Conservation (phyloP, 2,113 vertebrate species). For the Phoxinus phoxinus region DNA sequence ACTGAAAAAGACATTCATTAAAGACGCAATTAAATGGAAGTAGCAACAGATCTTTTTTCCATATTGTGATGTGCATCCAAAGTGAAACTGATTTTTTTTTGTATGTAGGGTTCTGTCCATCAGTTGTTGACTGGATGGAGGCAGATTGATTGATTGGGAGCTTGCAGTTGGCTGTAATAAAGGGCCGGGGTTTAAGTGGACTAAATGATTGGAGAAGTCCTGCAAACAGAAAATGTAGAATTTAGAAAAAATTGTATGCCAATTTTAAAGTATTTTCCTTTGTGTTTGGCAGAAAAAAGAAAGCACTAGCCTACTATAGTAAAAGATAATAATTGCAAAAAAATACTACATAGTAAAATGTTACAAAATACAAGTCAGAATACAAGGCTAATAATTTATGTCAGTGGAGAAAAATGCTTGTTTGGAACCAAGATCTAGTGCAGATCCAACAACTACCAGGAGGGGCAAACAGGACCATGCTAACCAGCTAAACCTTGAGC, state of each 20-base stretch:
- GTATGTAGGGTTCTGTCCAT: too few relatives aligned
- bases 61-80: too few relatives aligned
- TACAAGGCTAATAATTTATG: neutral
- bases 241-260: too few relatives aligned
- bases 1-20: neutral
- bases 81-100: too few relatives aligned
- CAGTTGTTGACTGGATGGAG: too few relatives aligned
- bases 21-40: neutral
- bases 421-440: neutral
- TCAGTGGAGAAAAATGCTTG: neutral
- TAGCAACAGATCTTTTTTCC: too few relatives aligned
- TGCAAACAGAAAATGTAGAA: too few relatives aligned
- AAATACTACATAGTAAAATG: neutral
- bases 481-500: slow-evolving; percentile 16
- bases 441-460: neutral
- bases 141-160: too few relatives aligned
- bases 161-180: too few relatives aligned
- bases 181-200: too few relatives aligned
- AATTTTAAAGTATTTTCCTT: too few relatives aligned
- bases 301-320: neutral
- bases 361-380: neutral
- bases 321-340: neutral
- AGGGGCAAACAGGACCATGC: neutral
- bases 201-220: too few relatives aligned
- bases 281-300: neutral